Percentiles rank a stretch among this genome's conserved stretches.
phyloP scores from a whole-genome alignment of 2,888 invertebrate genomes.

The Trichopria drosophilae region DNA sequence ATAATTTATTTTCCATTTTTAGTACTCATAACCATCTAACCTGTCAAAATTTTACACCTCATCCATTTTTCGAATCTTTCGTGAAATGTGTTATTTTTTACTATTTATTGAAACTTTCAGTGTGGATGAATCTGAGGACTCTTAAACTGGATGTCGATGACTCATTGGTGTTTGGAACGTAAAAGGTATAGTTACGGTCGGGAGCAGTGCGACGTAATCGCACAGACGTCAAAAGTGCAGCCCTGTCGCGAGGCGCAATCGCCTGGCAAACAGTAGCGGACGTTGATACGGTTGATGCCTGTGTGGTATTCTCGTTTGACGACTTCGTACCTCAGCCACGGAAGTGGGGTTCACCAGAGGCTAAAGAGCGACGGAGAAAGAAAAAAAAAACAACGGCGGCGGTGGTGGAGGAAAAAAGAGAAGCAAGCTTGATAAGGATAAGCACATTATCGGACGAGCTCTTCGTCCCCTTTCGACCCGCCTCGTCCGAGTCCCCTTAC shows the following conservation, averaged over 20 bases:
- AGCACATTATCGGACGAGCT: conserved; percentile 48
- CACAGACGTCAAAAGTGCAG: conserved; percentile 29
- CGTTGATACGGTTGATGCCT: conserved; percentile 37
- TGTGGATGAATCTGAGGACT: too few relatives aligned
- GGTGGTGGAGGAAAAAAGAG: conserved; percentile 39
- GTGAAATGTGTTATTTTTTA: too few relatives aligned
- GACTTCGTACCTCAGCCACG: conserved; percentile 34
- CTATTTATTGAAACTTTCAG: too few relatives aligned
- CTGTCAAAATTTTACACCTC: too few relatives aligned
- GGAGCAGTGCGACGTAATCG: too few relatives aligned
- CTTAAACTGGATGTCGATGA: too few relatives aligned
- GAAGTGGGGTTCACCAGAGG: conserved; percentile 21
- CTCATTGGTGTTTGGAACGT: too few relatives aligned
- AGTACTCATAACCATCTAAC: too few relatives aligned
- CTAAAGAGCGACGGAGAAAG: conserved; percentile 12
- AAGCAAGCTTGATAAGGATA: conserved; percentile 50
- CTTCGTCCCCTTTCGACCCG: conserved; percentile 33
- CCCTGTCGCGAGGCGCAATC: conserved; percentile 27
- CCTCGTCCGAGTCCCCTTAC: conserved; percentile 16
- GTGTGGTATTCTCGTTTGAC: conserved; percentile 47
- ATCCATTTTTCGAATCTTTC: too few relatives aligned
- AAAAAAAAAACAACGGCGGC: too few relatives aligned
- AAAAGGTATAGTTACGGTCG: too few relatives aligned
- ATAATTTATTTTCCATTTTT: too few relatives aligned
- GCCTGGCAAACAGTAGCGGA: conserved; percentile 38